A percentile compares a stretch with the other conserved stretches of the same genome.
These are phyloP conservation scores for Myotis lucifugus DNA, from an alignment of 2,113 vertebrate genomes.

Conservation along the genomic window DNA sequence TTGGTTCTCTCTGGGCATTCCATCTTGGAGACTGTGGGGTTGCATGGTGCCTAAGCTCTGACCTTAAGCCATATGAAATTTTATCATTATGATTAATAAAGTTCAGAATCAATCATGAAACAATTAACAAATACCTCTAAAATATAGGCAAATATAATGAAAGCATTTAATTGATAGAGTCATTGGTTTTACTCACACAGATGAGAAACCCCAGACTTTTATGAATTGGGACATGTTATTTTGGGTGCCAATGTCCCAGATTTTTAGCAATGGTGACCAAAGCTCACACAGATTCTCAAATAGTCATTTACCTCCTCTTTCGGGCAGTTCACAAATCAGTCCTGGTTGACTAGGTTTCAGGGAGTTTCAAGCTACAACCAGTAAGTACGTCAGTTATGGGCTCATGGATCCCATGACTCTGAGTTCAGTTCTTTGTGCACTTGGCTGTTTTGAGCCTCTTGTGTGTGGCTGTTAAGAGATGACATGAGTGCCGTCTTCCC, in stretches of 20 bases:
- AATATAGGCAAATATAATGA: background rate
- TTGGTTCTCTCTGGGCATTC: background rate
- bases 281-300: background rate
- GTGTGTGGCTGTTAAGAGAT: background rate
- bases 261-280: background rate
- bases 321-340: background rate
- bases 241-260: background rate
- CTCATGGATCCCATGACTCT: background rate
- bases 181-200: background rate
- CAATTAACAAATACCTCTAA: background rate
- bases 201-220: background rate
- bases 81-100: conserved; percentile 1
- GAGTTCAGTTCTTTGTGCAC: background rate
- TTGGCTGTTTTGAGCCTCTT: background rate
- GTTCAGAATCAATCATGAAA: conserved; percentile 4
- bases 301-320: background rate
- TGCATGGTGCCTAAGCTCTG: background rate
- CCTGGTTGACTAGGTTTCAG: background rate
- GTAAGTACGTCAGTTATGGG: background rate
- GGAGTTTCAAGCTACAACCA: background rate
- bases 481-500: background rate
- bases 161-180: background rate
- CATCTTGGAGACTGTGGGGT: background rate
- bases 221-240: background rate
- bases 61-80: background rate